Percentiles rank a stretch among this genome's conserved stretches.
Evolutionary conservation across 2,797 vertebrate genomes (phyloP).

Genomic region (Glyptemys insculpta): DNA sequence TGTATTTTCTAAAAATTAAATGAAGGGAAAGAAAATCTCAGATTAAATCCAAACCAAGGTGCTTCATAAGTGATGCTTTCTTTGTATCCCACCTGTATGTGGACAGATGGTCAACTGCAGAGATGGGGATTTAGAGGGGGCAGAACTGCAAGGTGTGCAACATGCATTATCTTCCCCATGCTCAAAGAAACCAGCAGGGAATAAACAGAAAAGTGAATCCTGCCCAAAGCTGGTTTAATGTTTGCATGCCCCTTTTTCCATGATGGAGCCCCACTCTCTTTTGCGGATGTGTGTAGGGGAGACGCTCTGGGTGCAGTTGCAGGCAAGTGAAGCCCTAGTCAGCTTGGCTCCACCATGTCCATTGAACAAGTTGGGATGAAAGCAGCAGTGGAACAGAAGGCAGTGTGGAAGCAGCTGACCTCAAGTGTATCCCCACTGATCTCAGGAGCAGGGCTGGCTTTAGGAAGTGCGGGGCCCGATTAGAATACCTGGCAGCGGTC

Average conservation of each 20-base stretch:
- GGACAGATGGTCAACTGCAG: neutral
- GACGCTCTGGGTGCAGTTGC: neutral
- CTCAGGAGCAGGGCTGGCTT: too few relatives aligned
- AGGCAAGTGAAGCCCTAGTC: neutral
- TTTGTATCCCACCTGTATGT: neutral
- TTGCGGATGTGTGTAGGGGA: neutral
- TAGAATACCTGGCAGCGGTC: too few relatives aligned
- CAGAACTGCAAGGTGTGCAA: neutral
- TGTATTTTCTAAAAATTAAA: neutral
- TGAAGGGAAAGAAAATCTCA: neutral
- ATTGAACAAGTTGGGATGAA: neutral
- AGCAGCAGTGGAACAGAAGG: neutral
- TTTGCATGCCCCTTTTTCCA: neutral
- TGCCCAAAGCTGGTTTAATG: neutral
- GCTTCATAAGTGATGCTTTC: neutral
- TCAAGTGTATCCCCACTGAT: too few relatives aligned
- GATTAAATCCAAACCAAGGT: neutral
- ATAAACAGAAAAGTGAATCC: neutral
- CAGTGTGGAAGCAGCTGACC: neutral
- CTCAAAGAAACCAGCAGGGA: neutral
- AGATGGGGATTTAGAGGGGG: neutral
- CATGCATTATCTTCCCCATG: neutral
- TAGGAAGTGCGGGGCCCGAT: too few relatives aligned
- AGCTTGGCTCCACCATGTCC: neutral
- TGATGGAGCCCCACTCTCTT: neutral